These are phyloP conservation scores for Julus scanicus DNA, from an alignment of 2,888 invertebrate species.

Conservation along the genomic window DNA sequence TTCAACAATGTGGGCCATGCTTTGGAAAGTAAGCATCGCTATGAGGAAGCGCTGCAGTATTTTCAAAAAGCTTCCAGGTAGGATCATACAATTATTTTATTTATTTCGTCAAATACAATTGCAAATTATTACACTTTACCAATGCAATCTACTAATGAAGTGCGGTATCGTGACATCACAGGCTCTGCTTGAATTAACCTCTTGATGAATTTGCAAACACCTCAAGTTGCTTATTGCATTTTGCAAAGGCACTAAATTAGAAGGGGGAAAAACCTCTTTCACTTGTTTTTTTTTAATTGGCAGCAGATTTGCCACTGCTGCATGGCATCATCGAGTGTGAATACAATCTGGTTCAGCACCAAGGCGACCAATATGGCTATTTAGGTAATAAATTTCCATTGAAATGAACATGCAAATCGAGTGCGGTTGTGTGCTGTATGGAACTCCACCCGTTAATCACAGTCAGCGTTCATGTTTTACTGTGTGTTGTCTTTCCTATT, in stretches of 20 bases:
- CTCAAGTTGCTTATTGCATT: too few relatives aligned
- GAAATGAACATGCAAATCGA: neutral
- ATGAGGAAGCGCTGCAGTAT: conserved; percentile 84
- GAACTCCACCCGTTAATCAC: neutral
- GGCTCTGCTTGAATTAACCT: too few relatives aligned
- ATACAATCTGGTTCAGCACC: neutral
- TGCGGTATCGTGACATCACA: too few relatives aligned
- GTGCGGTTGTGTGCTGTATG: neutral
- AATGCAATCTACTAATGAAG: neutral
- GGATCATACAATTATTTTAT: conserved; percentile 57
- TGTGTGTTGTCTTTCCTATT: neutral
- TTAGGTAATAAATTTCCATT: conserved; percentile 23
- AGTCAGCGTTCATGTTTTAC: neutral
- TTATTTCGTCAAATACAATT: neutral
- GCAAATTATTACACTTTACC: neutral
- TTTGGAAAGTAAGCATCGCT: conserved; percentile 79
- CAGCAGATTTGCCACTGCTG: neutral
- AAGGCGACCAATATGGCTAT: conserved; percentile 15
- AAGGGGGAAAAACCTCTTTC: neutral
- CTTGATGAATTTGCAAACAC: too few relatives aligned
- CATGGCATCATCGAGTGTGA: neutral
- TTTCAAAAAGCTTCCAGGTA: conserved; percentile 87
- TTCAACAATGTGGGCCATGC: conserved; percentile 98
- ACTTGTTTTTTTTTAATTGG: neutral
- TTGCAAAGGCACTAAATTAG: too few relatives aligned